Percentiles rank a stretch among this genome's conserved stretches.
phyloP scores from a whole-genome alignment of 2,797 vertebrate species.

The Xenentodon cancila region DNA sequence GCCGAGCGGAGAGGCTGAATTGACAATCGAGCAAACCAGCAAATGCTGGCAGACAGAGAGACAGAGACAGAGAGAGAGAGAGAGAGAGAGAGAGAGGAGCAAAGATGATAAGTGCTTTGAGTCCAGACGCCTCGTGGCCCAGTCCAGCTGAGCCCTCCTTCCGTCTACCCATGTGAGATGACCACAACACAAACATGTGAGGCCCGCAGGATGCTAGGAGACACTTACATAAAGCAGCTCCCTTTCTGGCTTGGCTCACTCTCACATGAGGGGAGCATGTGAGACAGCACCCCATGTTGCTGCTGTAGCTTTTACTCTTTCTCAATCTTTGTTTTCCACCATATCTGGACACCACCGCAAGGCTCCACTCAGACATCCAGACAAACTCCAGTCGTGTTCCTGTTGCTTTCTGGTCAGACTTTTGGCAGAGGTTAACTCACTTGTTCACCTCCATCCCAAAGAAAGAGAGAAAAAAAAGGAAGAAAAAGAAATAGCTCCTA shows the following conservation, averaged over 20 bases:
- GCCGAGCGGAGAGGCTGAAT: conserved; percentile 22
- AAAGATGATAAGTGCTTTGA: conserved; percentile 30
- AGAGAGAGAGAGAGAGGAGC: conserved; percentile 2
- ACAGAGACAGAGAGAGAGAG: conserved; percentile 7
- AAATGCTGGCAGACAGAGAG: conserved; percentile 21
- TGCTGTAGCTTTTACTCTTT: conserved; percentile 38
- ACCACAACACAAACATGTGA: conserved; percentile 74
- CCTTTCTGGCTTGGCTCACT: conserved; percentile 37
- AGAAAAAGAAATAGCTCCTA: conserved; percentile 13
- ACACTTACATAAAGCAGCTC: conserved; percentile 79
- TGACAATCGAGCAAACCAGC: conserved; percentile 21
- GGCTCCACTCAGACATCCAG: conserved; percentile 22
- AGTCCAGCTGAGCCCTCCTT: conserved; percentile 18
- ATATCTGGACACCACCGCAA: conserved; percentile 21
- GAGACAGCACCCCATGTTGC: conserved; percentile 53
- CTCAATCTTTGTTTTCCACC: conserved; percentile 43
- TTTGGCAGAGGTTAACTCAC: conserved; percentile 31
- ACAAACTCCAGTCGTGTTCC: conserved; percentile 8
- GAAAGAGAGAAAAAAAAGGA: too few species aligned
- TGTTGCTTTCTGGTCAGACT: conserved; percentile 24
- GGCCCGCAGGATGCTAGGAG: conserved; percentile 63
- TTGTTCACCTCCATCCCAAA: neutral
- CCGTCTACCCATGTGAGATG: conserved; percentile 33
- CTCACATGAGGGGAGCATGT: conserved; percentile 76
- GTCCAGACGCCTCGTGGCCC: conserved; percentile 28